phyloP scores from a whole-genome alignment of 1,140 invertebrate genomes.

The Ridgeia piscesae region DNA sequence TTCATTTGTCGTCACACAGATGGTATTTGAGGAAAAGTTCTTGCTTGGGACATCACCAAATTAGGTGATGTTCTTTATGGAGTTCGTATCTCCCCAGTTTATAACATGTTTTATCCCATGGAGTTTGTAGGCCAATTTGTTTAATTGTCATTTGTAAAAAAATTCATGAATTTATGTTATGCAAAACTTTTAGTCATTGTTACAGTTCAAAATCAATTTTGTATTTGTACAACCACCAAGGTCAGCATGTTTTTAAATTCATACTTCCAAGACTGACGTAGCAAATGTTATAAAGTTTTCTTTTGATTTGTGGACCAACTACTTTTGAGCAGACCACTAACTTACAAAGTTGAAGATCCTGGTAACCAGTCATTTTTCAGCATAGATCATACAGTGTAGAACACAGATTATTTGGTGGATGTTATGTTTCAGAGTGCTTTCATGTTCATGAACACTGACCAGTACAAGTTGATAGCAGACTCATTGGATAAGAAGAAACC shows the following conservation, averaged over 20 bases:
- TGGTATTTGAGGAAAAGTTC: not conserved
- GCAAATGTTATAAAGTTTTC: too few relatives aligned
- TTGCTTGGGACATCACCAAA: not conserved
- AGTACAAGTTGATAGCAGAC: conserved; percentile 44
- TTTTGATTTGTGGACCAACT: too few relatives aligned
- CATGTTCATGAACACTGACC: conserved; percentile 48
- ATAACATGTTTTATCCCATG: not conserved
- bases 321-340: too few relatives aligned
- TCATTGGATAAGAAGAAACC: conserved; percentile 39
- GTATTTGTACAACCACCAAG: too few relatives aligned
- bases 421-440: conserved; percentile 44
- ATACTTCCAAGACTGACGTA: too few relatives aligned
- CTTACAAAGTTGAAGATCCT: too few relatives aligned
- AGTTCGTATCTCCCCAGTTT: not conserved
- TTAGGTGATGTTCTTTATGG: not conserved
- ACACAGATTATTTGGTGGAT: conserved; percentile 9
- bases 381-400: not conserved
- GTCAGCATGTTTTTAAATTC: too few relatives aligned
- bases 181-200: too few relatives aligned
- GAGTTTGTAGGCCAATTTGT: too few relatives aligned
- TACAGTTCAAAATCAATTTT: too few relatives aligned
- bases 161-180: too few relatives aligned
- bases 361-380: not conserved
- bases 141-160: too few relatives aligned
- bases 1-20: not conserved